These are phyloP conservation scores for Amblyopsis hoosieri DNA, from an alignment of 2,797 vertebrate species.

Conservation along the genomic window DNA sequence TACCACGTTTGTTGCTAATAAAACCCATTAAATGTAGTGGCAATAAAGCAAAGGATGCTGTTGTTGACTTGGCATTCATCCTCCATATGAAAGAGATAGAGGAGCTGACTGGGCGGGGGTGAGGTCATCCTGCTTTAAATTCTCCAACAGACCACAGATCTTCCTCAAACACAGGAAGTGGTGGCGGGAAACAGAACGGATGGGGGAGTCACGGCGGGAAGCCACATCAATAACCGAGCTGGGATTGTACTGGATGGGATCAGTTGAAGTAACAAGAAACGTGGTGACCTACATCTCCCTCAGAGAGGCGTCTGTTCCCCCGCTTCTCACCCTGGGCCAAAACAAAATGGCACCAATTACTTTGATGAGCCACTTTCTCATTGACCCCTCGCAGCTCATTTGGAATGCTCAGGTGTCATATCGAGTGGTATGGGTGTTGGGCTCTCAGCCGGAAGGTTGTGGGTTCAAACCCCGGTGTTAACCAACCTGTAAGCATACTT, in stretches of 20 bases:
- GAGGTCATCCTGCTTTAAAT: conserved; percentile 63
- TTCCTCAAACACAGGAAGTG: conserved; percentile 65
- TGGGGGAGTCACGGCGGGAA: conserved; percentile 43
- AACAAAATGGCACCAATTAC: conserved; percentile 49
- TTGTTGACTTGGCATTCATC: conserved; percentile 32
- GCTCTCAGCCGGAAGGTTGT: too few species aligned
- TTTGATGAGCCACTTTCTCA: conserved; percentile 50
- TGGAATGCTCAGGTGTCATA: conserved; percentile 35
- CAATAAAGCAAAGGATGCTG: conserved; percentile 16
- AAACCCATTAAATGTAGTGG: conserved; percentile 26
- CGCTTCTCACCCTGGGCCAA: conserved; percentile 42
- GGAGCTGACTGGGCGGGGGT: conserved; percentile 55
- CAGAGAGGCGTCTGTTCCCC: conserved; percentile 64
- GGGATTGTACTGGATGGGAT: conserved; percentile 63
- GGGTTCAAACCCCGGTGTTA: too few species aligned
- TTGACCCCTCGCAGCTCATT: conserved; percentile 26
- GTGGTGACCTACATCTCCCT: conserved; percentile 68
- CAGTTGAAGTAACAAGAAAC: conserved; percentile 51
- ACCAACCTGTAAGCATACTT: too few species aligned
- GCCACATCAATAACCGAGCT: conserved; percentile 46
- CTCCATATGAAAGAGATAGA: conserved; percentile 32
- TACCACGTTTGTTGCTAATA: conserved; percentile 21
- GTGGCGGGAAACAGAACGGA: conserved; percentile 53
- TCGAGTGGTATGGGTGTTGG: too few species aligned
- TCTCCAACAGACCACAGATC: conserved; percentile 60